Evolutionary conservation across 2,888 invertebrate species (phyloP), one percentile per base, ranked within the genome.

Genomic region (Sycophila texana): DNA sequence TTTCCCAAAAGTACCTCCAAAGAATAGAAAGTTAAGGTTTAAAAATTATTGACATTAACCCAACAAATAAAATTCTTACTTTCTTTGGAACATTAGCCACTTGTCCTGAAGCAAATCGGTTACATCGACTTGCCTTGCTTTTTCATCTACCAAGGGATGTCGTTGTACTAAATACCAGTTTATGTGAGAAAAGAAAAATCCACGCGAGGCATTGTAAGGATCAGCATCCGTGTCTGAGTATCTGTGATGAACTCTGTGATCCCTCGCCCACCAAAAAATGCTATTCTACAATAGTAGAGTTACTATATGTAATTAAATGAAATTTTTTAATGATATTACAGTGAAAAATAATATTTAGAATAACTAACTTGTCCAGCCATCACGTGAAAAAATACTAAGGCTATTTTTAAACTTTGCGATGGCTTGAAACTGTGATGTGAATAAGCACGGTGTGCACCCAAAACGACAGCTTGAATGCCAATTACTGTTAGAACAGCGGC

Each of bases 101-200:
- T 93, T 92, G 86, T 97, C 96, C 0, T 92, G 92, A 84, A 93
- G 91, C 77, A 97, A 88, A 86, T 97, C 96, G n/a, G 94, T 93
- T 92, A 96, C 91, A 86, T 96, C 95, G 49, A 97, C 93, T 49
- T 91, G 92, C 79, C 91, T 91, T 77, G 93, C 96, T 83, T 95
- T 94, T 79, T 92, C 91, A 47, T 92, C 93, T 55, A 96, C 95
- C 81, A 94, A 92, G 0, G 96, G 96, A 87, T 97, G 97, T 88
- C 96, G 97, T 83, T 92, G 93, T 80, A 91, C 91, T 92, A 97
- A 92, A 26, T 97, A 91, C 97, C 97, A 97, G 5, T 97, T 97
- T 72, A 97, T 93, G 88, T 97, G 97, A 2, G 95, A 93, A 91
- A 97, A 97, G 92, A 97, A 97, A 91, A 97, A 96, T 0, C 97